These are phyloP conservation scores for Carterocephalus palaemon DNA, from an alignment of 2,888 invertebrate species.

Conservation along the genomic window DNA sequence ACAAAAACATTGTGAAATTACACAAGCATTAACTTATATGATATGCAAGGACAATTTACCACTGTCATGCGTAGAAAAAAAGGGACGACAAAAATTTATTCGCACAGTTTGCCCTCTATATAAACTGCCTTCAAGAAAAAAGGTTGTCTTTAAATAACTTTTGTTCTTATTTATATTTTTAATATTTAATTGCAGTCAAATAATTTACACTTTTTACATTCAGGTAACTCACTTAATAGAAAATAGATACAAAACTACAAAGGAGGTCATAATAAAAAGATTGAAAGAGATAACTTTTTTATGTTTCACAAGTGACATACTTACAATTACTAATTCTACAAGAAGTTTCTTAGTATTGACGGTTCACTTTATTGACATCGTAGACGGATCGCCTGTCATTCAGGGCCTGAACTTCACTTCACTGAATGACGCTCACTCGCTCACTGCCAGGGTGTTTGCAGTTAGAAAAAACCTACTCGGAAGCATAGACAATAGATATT, in stretches of 20 bases:
- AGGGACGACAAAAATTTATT: conserved; percentile 27
- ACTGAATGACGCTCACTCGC: no score
- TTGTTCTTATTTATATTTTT: conserved; percentile 21
- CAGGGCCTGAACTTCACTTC: no score
- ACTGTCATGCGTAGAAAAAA: conserved; percentile 30
- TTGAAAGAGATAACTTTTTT: conserved; percentile 19
- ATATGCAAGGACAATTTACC: conserved; percentile 29
- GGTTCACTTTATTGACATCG: conserved; percentile 29
- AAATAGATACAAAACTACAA: conserved; percentile 27
- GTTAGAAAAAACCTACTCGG: no score
- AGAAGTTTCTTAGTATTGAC: conserved; percentile 32
- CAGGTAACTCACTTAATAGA: conserved; percentile 24
- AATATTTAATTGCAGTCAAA: conserved; percentile 24
- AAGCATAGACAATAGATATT: no score
- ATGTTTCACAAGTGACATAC: conserved; percentile 31
- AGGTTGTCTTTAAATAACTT: conserved; percentile 21
- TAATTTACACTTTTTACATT: conserved; percentile 29
- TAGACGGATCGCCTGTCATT: no score
- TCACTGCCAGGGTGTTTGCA: no score
- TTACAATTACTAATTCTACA: conserved; percentile 30
- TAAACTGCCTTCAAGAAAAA: conserved; percentile 26
- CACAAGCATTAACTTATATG: conserved; percentile 24
- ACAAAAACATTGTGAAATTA: conserved; percentile 23
- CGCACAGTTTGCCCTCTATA: conserved; percentile 27
- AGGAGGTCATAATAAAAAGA: conserved; percentile 28